Evolutionary conservation across 35 echinoderm and acorn worm genomes (phyloP).

Genomic region (Heliocidaris tuberculata): DNA sequence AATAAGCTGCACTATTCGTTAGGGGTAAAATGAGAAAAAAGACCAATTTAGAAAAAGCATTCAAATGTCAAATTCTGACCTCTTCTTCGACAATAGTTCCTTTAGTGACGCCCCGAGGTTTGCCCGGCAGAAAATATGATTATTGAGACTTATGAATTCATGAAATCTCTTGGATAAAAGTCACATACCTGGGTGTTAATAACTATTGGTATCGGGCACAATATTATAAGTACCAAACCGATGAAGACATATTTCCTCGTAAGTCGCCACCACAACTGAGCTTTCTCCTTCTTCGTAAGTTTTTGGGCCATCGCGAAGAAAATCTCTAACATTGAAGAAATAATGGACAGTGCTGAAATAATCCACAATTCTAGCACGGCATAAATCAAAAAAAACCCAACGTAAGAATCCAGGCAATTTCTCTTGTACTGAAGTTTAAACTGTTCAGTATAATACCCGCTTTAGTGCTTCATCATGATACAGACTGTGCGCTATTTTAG

Average conservation of each 20-base stretch:
- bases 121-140: too few relatives aligned
- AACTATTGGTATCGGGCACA: not conserved
- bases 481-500: not conserved
- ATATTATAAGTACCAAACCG: not conserved
- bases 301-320: not conserved
- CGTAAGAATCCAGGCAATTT: not conserved
- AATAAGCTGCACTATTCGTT: too few relatives aligned
- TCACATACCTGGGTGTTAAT: not conserved
- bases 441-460: not conserved
- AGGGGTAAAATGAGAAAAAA: too few relatives aligned
- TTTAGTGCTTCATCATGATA: not conserved
- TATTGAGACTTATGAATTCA: too few relatives aligned
- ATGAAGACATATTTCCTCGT: conserved; percentile 11
- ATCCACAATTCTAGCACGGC: not conserved
- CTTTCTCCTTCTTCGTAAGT: not conserved
- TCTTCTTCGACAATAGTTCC: too few relatives aligned
- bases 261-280: not conserved
- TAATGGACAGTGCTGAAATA: not conserved
- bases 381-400: not conserved
- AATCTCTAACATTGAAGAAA: not conserved
- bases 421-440: not conserved
- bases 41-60: too few relatives aligned
- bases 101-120: too few relatives aligned
- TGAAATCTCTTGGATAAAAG: not conserved
- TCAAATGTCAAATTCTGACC: too few relatives aligned